Evolutionary conservation across 1,140 invertebrate genomes (phyloP), one percentile per base, ranked within the genome.

Genomic region (Coboldia fuscipes): DNA sequence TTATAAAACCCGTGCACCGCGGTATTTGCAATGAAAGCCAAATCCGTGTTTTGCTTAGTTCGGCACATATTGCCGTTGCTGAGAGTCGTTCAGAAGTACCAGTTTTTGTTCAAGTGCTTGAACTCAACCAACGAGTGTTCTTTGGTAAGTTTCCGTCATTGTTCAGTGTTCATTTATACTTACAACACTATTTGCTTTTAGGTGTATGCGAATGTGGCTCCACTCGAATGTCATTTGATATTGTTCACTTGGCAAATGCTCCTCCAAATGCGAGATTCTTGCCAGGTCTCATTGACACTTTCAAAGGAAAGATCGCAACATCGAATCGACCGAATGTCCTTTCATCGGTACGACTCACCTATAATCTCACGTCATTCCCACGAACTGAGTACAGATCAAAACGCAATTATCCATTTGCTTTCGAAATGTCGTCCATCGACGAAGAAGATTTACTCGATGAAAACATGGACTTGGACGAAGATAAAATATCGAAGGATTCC

Each of bases 31-130:
- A 72, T 41, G 81, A 89, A 45, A 85, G 77, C 39, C 64, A 72
- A 47, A 72, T 80, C 23, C 89, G 86, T 61, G 64, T 89, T 37
- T 60, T 94, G 3, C 52, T 89, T 22, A 92, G 88, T 53, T 84
- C 85, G 12, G 54, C 79, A 10, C 69, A 70, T 30, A 81, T 93
- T 40, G 83, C 84, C 10, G 56, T 78, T n/a, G 75, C 66, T 33
- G 92, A 90, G 57, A 69, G 73, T 14, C 66, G 66, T 46, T 83
- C 81, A 53, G 65, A 75, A 41, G 62, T 89, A 32, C 85, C 89
- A 20, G 63, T 85, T 15, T 89, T 94, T 61, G 64, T 92, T 30
- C 86, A 92, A 63, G 68, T 84, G 15, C 61, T 77, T 44, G 73
- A 84, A 50, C 65, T 65, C 35, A 76, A 75, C 64, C 78, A 84